Conservation (phyloP, 1,140 invertebrate species). For the Halyomorpha halys region DNA sequence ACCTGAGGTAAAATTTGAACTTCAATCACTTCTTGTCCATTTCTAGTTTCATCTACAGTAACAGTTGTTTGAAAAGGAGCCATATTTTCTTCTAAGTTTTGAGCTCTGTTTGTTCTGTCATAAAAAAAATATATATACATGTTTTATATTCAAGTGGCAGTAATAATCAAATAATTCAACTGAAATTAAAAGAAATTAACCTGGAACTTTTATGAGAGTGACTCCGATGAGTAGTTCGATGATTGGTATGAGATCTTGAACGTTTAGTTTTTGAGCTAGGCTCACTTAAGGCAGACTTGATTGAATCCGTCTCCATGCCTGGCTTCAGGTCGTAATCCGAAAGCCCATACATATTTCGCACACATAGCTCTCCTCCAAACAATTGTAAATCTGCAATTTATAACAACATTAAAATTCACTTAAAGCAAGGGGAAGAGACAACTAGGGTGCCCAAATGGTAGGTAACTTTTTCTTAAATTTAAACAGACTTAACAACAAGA, state of each 20-base stretch:
- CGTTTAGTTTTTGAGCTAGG: slow-evolving; percentile 29
- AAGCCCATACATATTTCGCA: slow-evolving; percentile 27
- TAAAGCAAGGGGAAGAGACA: too few species aligned
- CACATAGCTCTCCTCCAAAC: slow-evolving; percentile 15
- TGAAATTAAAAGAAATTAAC: slow-evolving; percentile 28
- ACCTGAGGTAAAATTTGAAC: slow-evolving; percentile 77
- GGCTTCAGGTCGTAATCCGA: slow-evolving; percentile 26
- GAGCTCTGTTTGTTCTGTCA: slow-evolving; percentile 22
- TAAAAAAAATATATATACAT: background rate
- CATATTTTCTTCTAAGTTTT: slow-evolving; percentile 44
- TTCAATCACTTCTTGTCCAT: slow-evolving; percentile 74
- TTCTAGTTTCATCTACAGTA: slow-evolving; percentile 55
- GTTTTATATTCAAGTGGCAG: background rate
- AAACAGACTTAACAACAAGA: too few species aligned
- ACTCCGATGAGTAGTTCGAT: slow-evolving; percentile 38
- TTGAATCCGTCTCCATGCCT: slow-evolving; percentile 31
- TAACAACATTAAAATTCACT: too few species aligned
- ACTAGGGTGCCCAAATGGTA: too few species aligned
- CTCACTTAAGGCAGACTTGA: slow-evolving; percentile 31
- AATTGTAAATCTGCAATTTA: too few species aligned
- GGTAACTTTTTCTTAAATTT: too few species aligned
- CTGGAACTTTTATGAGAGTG: slow-evolving; percentile 40
- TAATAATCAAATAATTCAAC: background rate
- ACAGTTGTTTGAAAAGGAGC: slow-evolving; percentile 71
- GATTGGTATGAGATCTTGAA: slow-evolving; percentile 35